Conservation (phyloP, 23 tunicate species). For the Botrylloides violaceus region DNA sequence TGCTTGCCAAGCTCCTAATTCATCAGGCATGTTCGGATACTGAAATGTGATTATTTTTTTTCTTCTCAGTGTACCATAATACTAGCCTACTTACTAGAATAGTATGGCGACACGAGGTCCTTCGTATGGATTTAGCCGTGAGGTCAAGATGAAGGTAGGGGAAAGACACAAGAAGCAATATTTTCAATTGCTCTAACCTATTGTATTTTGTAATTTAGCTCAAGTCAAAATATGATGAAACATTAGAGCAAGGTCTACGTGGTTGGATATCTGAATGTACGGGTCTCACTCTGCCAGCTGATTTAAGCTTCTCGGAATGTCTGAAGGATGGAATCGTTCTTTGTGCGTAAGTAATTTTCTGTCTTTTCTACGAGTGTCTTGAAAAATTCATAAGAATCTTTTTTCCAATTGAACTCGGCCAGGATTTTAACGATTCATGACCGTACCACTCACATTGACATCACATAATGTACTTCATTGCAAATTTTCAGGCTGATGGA, state of each 20-base stretch:
- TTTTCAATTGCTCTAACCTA: background rate
- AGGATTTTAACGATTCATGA: too few relatives aligned
- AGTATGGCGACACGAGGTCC: conserved; percentile 76
- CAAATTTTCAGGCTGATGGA: conserved; percentile 29
- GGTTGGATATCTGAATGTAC: conserved; percentile 67
- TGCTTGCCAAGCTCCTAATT: background rate
- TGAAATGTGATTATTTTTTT: background rate
- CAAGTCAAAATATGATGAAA: conserved; percentile 64
- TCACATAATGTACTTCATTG: too few relatives aligned
- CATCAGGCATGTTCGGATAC: background rate
- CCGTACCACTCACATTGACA: too few relatives aligned
- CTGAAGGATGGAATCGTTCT: conserved; percentile 72
- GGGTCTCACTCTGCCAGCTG: conserved; percentile 32
- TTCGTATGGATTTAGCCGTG: conserved; percentile 63
- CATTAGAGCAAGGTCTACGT: conserved; percentile 52
- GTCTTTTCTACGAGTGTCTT: too few relatives aligned
- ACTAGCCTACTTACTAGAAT: background rate
- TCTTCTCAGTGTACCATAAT: background rate
- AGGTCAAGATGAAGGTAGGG: conserved; percentile 53
- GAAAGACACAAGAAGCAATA: background rate
- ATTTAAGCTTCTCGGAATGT: conserved; percentile 49
- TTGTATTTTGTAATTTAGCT: conserved; percentile 17
- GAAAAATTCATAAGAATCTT: too few relatives aligned
- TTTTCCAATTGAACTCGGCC: too few relatives aligned
- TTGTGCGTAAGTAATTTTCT: conserved; percentile 38